Conservation (phyloP, 1,140 invertebrate genomes). For the Cydia splendana region DNA sequence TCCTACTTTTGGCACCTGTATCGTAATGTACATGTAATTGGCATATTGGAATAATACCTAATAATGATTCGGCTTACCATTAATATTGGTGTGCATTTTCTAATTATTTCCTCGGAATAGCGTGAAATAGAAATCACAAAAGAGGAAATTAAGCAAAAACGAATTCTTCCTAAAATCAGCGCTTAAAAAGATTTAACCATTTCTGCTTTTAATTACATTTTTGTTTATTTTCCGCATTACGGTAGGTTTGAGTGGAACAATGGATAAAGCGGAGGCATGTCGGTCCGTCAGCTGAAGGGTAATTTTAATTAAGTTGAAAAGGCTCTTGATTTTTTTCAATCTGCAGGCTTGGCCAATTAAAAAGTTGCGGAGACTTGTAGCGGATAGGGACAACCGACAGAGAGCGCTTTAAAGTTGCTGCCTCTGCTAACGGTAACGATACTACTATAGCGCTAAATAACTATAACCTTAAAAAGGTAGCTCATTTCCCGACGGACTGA, state of each 20-base stretch:
- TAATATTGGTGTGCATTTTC: too few relatives aligned
- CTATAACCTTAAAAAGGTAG: slow-evolving; percentile 28
- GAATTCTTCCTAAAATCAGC: neutral
- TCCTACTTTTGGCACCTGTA: too few relatives aligned
- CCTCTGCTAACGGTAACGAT: slow-evolving; percentile 45
- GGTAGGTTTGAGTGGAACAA: slow-evolving; percentile 34
- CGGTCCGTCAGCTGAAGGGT: slow-evolving; percentile 54
- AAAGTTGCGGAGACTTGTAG: slow-evolving; percentile 62
- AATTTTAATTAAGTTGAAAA: slow-evolving; percentile 68
- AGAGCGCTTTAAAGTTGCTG: slow-evolving; percentile 50
- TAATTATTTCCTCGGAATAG: too few relatives aligned
- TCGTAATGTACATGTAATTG: too few relatives aligned
- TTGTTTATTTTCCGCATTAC: slow-evolving; percentile 33
- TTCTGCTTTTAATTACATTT: slow-evolving; percentile 31
- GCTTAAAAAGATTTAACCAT: slow-evolving; percentile 22
- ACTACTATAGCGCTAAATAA: slow-evolving; percentile 42
- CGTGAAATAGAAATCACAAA: too few relatives aligned
- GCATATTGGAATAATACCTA: slow-evolving; percentile 39
- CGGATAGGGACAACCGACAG: slow-evolving; percentile 55
- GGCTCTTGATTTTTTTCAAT: slow-evolving; percentile 61
- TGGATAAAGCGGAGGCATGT: slow-evolving; percentile 45
- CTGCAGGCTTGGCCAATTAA: slow-evolving; percentile 65
- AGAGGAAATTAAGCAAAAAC: too few relatives aligned
- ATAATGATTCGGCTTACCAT: too few relatives aligned
- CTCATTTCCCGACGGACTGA: neutral